Base-by-base conservation (phyloP, 2,113 vertebrate species). In the Drymodes brunneopygia region DNA sequence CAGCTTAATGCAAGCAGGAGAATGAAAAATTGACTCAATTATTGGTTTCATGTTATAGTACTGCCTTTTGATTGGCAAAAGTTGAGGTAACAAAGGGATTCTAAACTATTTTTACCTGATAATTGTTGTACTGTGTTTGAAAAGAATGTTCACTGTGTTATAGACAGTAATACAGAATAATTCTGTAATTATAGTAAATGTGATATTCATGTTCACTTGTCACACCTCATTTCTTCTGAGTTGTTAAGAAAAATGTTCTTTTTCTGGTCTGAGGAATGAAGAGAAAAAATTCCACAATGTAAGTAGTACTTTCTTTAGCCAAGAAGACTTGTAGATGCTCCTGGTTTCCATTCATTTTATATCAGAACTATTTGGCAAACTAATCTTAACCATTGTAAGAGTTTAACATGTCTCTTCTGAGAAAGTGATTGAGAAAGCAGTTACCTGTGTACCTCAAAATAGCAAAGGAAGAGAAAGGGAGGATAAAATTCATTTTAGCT, bases 191-290 rank as follows among this genome's bases (percentile, higher is more conserved):
- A 65, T 33, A 90, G 38, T 82, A 75, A 92, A 85, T 75, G 44
- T 69, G 58, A 22, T 91, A 71, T 19, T 85, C n/a, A 15, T 1
- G 2, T 71, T 35, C 56, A 25, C 62, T 90, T 87, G 70, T 86
- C 82, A 86, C 40, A 61, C 82, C 57, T 83, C 72, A 71, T 86
- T 96, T 92, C 74, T 86, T 80, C 17, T 58, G 50, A 79, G 24
- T 66, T 87, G 27, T 75, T 94, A 86, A 90, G 75, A 70, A 75
- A 94, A 95, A 91, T n/a, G 12, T 10, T 60, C 24, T 65, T 94
- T 73, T 75, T 64, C 51, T 89, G 78, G 29, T 95, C 40, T 86
- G 45, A 42, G 57, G 40, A 78, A 71, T 67, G 45, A 88, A 91
- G 54, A 75, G 56, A 67, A 86, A 74, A 86, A 81, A 50, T 3